A percentile compares a stretch with the other conserved stretches of the same genome.
Conservation (phyloP, 2,113 vertebrate genomes). For the Percina caprodes region DNA sequence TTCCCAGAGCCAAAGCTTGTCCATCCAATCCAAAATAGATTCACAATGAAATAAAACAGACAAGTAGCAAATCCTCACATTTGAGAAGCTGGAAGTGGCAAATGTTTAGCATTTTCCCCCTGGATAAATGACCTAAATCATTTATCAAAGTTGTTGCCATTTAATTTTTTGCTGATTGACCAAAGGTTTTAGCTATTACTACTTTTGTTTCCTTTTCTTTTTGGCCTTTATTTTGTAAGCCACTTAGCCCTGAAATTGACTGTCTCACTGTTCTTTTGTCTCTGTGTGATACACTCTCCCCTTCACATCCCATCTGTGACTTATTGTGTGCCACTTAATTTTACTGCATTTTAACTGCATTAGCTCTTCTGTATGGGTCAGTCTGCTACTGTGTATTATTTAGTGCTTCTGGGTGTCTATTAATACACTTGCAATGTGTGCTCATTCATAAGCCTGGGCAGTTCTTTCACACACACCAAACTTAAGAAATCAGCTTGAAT, state of each 20-base stretch:
- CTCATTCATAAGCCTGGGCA: conserved; percentile 1
- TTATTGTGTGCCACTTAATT: conserved; percentile 23
- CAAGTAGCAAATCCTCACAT: neutral
- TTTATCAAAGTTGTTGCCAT: neutral
- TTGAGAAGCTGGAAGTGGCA: neutral
- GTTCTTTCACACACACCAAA: neutral
- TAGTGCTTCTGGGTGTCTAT: conserved; percentile 14
- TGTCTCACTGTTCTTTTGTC: conserved; percentile 48
- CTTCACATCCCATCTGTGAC: conserved; percentile 49
- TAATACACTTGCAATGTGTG: conserved; percentile 8
- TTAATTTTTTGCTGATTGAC: neutral
- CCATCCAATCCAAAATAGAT: neutral
- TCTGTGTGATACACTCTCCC: neutral
- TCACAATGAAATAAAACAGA: neutral
- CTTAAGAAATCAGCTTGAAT: neutral
- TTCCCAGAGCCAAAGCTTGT: neutral
- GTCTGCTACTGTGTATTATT: conserved; percentile 25
- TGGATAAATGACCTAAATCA: neutral
- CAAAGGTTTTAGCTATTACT: neutral
- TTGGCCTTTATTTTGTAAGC: neutral
- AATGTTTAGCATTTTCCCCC: neutral
- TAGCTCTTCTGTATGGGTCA: conserved; percentile 16
- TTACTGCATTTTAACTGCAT: conserved; percentile 32
- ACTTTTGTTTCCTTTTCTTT: neutral
- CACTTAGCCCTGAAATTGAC: conserved; percentile 12